Percentiles rank a stretch among this genome's conserved stretches.
Conservation (phyloP, 2,888 invertebrate genomes). For the Mimumesa dahlbomi region DNA sequence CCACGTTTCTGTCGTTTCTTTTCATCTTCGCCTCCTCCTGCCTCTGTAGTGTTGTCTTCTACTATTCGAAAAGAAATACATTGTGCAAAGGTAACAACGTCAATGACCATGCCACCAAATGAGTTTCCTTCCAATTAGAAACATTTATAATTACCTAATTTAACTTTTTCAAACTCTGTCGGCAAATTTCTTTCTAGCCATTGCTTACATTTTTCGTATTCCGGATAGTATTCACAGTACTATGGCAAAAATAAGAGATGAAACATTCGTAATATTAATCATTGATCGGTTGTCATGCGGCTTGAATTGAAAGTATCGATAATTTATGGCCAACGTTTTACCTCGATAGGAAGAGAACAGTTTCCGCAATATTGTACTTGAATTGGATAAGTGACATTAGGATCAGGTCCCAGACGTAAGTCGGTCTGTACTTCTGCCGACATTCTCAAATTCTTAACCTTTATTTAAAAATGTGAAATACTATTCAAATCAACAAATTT, state of each 20-base stretch:
- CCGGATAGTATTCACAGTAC: slow-evolving; percentile 99
- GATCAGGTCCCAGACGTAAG: slow-evolving; percentile 84
- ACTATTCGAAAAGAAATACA: slow-evolving; percentile 30
- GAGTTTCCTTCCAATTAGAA: neutral
- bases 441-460: too few relatives aligned
- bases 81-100: neutral
- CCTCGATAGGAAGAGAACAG: slow-evolving; percentile 96
- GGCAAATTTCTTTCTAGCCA: slow-evolving; percentile 98
- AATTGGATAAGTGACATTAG: slow-evolving; percentile 90
- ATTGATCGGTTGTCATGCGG: slow-evolving; percentile 8
- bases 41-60: slow-evolving; percentile 83
- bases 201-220: slow-evolving; percentile 97
- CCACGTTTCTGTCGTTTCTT: slow-evolving; percentile 98
- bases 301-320: neutral
- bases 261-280: slow-evolving; percentile 69
- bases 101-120: neutral
- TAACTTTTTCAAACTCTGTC: slow-evolving; percentile 94
- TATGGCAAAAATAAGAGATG: slow-evolving; percentile 75
- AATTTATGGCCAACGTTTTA: slow-evolving; percentile 72
- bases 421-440: slow-evolving; percentile 68
- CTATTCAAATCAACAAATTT: too few relatives aligned
- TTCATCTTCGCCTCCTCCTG: slow-evolving; percentile 92
- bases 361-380: slow-evolving; percentile 95
- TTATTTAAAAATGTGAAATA: too few relatives aligned
- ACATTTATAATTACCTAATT: slow-evolving; percentile 83